A percentile compares a stretch with the other conserved stretches of the same genome.
These are phyloP conservation scores for Synergus umbraculus DNA, from an alignment of 2,888 invertebrate species.

Conservation along the genomic window DNA sequence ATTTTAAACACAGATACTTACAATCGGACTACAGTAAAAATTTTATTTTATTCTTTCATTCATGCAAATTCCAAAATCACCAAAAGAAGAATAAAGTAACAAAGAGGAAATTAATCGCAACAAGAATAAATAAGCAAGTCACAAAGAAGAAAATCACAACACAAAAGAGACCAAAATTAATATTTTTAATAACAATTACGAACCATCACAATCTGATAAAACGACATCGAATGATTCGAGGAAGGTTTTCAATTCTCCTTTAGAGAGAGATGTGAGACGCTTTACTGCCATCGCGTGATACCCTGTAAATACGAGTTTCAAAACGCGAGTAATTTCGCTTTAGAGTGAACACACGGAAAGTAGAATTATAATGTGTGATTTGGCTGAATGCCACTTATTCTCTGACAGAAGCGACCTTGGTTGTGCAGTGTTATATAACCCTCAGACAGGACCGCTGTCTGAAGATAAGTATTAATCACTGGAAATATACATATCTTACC, in stretches of 20 bases:
- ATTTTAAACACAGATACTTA: background rate
- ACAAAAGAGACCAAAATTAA: background rate
- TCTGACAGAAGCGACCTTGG: constrained; percentile 44
- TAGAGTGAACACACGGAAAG: background rate
- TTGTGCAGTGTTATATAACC: constrained; percentile 46
- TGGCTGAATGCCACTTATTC: constrained; percentile 30
- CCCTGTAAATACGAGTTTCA: constrained; percentile 8
- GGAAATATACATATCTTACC: background rate
- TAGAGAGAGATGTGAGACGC: constrained; percentile 80
- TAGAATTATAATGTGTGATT: constrained; percentile 18
- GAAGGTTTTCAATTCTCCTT: constrained; percentile 82
- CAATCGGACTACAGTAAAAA: background rate
- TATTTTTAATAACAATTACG: constrained; percentile 63
- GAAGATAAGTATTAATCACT: constrained; percentile 10
- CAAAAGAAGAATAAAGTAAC: background rate
- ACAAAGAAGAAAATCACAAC: background rate
- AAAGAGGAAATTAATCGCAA: background rate
- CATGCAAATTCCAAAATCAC: background rate
- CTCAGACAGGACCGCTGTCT: constrained; percentile 2
- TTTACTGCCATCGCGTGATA: constrained; percentile 72
- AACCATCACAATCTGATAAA: constrained; percentile 92
- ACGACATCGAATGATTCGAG: constrained; percentile 89
- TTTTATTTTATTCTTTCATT: background rate
- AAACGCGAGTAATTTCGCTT: constrained; percentile 5
- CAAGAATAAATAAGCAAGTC: background rate